Evolutionary conservation across 2,113 vertebrate species (phyloP).

Genomic region (Psittacula cyanocephala): DNA sequence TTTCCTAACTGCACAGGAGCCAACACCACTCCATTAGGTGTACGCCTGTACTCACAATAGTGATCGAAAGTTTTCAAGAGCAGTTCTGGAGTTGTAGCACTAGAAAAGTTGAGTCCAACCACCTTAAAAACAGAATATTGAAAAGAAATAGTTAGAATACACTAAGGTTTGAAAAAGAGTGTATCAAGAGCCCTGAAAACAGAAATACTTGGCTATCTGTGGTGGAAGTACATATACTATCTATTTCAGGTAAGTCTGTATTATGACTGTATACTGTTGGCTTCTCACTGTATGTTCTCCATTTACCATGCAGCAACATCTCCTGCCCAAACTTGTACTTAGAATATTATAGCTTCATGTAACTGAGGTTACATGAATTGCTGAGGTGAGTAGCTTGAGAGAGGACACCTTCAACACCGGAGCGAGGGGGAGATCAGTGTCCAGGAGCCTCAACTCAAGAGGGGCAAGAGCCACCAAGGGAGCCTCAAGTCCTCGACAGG

Average conservation of each 20-base stretch:
- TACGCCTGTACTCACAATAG: conserved; percentile 96
- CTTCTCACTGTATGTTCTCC: background rate
- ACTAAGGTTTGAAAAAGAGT: background rate
- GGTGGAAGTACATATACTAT: background rate
- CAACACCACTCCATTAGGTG: conserved; percentile 92
- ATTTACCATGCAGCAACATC: background rate
- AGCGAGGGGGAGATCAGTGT: too few relatives aligned
- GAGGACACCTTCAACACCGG: too few relatives aligned
- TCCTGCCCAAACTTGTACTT: background rate
- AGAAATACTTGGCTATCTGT: background rate
- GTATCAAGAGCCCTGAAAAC: background rate
- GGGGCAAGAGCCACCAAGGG: too few relatives aligned
- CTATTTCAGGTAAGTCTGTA: background rate
- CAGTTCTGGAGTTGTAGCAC: conserved; percentile 95
- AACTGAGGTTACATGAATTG: background rate
- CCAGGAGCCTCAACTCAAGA: too few relatives aligned
- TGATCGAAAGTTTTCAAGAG: conserved; percentile 99
- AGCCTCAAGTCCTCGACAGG: too few relatives aligned
- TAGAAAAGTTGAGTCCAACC: conserved; percentile 98
- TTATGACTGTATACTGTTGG: background rate
- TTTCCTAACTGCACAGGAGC: conserved; percentile 97
- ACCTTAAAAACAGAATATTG: conserved; percentile 74
- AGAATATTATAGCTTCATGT: background rate
- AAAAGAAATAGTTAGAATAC: background rate
- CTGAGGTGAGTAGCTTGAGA: too few relatives aligned